Base-by-base conservation (phyloP, 2,797 vertebrate species). In the Morus bassanus region DNA sequence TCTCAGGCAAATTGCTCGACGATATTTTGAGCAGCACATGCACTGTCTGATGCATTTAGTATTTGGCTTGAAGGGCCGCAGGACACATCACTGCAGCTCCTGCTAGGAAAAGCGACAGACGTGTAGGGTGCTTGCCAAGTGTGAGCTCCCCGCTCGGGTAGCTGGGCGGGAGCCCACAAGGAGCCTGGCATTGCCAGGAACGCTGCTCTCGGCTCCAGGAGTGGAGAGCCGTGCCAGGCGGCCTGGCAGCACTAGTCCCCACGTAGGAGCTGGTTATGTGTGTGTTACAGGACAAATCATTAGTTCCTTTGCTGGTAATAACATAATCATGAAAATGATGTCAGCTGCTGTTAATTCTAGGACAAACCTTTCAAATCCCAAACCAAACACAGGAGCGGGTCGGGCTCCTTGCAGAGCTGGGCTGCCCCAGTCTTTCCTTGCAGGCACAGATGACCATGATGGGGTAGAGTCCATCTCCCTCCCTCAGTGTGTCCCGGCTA, bases 11-110 rank as follows among this genome's bases (percentile, higher is more conserved):
- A 91, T 82, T 74, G 45, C 84, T 95, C 3, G 0, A 39, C 0
- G 35, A 59, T 94, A 95, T 95, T 96, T 96, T 96, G 93, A 96
- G 87, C 79, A 28, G 43, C 78, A 76, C 75, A 88, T 45, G 31
- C 76, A 37, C 73, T 88, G 61, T 92, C 94, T 95, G 92, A 64
- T 89, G 92, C 73, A 63, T 91, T 93, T 81, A 84, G 27, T 18
- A 35, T 67, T 86, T 2, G 1, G 25, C 54, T 81, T 61, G 31
- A 61, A 69, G 76, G 65, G 65, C 69, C 2, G 3, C 73, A 76
- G 91, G 92, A 88, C 76, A 69, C 85, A 43, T 94, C 81, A 84
- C 46, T 0, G 2, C 46, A 68, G 84, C 65, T 94, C 82, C 69
- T 70, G 61, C 72, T 86, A 54, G 85, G 54, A 91, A 48, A 93